Conservation (phyloP, 2,797 vertebrate species). For the Petrocephalus sullivani region DNA sequence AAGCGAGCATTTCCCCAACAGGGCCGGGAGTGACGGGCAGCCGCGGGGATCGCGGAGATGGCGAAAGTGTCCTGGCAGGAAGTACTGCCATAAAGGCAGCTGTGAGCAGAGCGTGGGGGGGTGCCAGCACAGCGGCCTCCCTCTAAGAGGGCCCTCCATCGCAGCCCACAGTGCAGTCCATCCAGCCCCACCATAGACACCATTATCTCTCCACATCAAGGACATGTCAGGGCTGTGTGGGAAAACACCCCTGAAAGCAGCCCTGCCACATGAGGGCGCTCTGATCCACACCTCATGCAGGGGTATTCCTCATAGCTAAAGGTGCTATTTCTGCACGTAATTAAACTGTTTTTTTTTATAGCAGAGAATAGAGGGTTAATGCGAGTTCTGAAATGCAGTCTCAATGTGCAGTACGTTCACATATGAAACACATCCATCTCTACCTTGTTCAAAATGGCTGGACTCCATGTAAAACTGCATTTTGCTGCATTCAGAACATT, state of each 20-base stretch:
- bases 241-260: neutral
- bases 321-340: neutral
- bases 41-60: neutral
- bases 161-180: neutral
- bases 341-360: neutral
- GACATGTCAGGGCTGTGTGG: neutral
- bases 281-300: neutral
- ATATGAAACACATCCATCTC: neutral
- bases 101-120: neutral
- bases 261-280: neutral
- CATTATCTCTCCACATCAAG: neutral
- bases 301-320: neutral
- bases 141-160: too few relatives aligned
- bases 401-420: neutral
- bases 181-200: neutral
- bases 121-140: neutral
- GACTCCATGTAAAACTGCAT: neutral
- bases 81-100: neutral
- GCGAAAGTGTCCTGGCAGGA: neutral
- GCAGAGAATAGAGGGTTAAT: neutral
- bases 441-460: neutral
- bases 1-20: neutral
- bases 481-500: neutral
- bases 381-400: neutral
- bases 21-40: neutral